phyloP scores from a whole-genome alignment of 2,797 vertebrate species.

The Gymnodraco acuticeps region DNA sequence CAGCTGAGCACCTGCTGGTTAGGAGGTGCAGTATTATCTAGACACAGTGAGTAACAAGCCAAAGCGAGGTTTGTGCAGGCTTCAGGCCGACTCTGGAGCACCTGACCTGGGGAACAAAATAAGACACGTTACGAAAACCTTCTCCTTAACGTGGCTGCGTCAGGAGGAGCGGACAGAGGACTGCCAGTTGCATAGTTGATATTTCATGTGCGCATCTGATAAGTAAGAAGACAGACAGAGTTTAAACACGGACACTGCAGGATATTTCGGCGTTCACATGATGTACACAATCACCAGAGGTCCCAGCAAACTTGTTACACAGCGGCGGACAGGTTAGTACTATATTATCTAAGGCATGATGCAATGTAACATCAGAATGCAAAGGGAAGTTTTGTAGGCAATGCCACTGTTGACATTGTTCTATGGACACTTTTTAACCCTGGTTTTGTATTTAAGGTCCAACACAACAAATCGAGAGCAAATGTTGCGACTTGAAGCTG shows the following conservation, averaged over 20 bases:
- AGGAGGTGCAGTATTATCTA: slow-evolving; percentile 15
- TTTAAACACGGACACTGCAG: not conserved
- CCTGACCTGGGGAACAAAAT: slow-evolving; percentile 47
- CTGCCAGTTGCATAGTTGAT: slow-evolving; percentile 14
- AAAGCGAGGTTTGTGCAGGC: slow-evolving; percentile 22
- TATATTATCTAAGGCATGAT: slow-evolving; percentile 30
- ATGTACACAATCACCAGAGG: slow-evolving; percentile 97
- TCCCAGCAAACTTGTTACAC: slow-evolving; percentile 95
- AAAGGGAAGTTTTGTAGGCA: not conserved
- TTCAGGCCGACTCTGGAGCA: slow-evolving; percentile 49
- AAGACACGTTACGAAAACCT: slow-evolving; percentile 26
- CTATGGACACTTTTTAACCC: not conserved
- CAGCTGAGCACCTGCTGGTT: slow-evolving; percentile 47
- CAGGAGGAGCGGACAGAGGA: slow-evolving; percentile 41
- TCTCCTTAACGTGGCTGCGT: slow-evolving; percentile 44
- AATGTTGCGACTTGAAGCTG: slow-evolving; percentile 88
- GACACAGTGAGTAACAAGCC: slow-evolving; percentile 12
- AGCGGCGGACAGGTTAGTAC: slow-evolving; percentile 91
- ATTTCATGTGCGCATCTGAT: slow-evolving; percentile 7
- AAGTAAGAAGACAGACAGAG: not conserved
- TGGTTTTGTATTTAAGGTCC: slow-evolving; percentile 79
- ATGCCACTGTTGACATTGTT: accelerated
- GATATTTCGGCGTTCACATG: slow-evolving; percentile 76
- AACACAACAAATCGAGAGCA: slow-evolving; percentile 92
- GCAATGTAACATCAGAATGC: slow-evolving; percentile 39